phyloP scores from a whole-genome alignment of 2,113 vertebrate species.

The Gambusia affinis region DNA sequence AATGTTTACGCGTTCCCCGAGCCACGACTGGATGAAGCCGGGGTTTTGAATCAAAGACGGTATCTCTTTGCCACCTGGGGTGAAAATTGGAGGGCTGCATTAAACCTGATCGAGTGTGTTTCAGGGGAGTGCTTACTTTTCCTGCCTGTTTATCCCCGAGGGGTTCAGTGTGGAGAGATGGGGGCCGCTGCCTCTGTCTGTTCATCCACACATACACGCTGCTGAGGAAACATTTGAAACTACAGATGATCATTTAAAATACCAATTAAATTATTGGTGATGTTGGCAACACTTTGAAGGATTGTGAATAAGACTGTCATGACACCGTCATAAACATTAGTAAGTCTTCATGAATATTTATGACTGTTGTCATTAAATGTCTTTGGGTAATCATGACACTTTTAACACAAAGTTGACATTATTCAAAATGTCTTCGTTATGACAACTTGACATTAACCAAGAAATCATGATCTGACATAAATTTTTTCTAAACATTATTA shows the following conservation, averaged over 20 bases:
- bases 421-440: too few relatives aligned
- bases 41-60: conserved; percentile 47
- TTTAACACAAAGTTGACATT: too few relatives aligned
- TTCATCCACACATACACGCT: conserved; percentile 5
- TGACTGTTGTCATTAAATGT: too few relatives aligned
- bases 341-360: too few relatives aligned
- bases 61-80: conserved; percentile 45
- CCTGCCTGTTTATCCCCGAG: conserved; percentile 67
- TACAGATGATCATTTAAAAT: not conserved
- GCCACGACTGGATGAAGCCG: conserved; percentile 30
- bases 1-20: conserved; percentile 46
- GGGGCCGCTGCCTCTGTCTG: conserved; percentile 20
- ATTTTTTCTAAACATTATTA: too few relatives aligned
- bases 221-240: not conserved
- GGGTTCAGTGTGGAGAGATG: conserved; percentile 28
- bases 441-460: too few relatives aligned
- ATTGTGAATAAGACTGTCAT: too few relatives aligned
- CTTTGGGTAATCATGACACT: too few relatives aligned
- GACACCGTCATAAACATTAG: too few relatives aligned
- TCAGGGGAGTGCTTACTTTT: conserved; percentile 44
- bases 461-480: too few relatives aligned
- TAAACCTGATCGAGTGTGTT: conserved; percentile 57
- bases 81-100: conserved; percentile 48
- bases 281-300: too few relatives aligned
- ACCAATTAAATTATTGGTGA: not conserved